These are phyloP conservation scores for Alethe castanea DNA, from an alignment of 2,113 vertebrate genomes.

Conservation along the genomic window DNA sequence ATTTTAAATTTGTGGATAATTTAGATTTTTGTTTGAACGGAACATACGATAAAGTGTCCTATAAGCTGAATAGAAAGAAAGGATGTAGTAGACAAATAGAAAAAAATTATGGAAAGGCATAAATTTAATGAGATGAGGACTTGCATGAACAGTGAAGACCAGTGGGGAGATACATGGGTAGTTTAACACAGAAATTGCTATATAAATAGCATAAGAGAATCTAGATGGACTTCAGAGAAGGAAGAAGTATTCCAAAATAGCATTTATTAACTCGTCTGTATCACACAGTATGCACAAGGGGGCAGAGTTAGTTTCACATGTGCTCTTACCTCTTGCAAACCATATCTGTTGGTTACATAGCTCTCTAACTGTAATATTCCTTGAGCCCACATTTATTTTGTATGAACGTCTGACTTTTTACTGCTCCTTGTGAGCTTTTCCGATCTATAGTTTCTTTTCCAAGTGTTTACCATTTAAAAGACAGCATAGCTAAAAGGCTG, in stretches of 20 bases:
- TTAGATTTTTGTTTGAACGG: neutral
- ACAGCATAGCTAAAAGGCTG: slow-evolving; percentile 4
- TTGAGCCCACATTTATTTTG: neutral
- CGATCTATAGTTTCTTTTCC: neutral
- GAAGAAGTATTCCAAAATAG: neutral
- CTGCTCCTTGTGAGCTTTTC: slow-evolving; percentile 22
- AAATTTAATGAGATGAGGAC: neutral
- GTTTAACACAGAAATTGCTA: neutral
- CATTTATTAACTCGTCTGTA: rapidly evolving
- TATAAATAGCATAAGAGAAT: neutral
- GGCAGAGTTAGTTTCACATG: neutral
- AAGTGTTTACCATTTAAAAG: slow-evolving; percentile 14
- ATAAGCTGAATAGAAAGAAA: neutral
- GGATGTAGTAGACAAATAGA: neutral
- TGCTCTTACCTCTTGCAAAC: neutral
- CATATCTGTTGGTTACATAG: rapidly evolving
- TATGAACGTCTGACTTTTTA: neutral
- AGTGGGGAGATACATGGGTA: neutral
- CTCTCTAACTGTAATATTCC: neutral
- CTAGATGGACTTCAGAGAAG: neutral
- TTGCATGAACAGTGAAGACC: neutral
- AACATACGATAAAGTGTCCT: neutral
- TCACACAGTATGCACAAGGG: neutral
- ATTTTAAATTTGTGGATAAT: neutral
- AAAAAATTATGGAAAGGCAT: neutral